phyloP scores from a whole-genome alignment of 2,113 vertebrate species.

The Gobius niger region DNA sequence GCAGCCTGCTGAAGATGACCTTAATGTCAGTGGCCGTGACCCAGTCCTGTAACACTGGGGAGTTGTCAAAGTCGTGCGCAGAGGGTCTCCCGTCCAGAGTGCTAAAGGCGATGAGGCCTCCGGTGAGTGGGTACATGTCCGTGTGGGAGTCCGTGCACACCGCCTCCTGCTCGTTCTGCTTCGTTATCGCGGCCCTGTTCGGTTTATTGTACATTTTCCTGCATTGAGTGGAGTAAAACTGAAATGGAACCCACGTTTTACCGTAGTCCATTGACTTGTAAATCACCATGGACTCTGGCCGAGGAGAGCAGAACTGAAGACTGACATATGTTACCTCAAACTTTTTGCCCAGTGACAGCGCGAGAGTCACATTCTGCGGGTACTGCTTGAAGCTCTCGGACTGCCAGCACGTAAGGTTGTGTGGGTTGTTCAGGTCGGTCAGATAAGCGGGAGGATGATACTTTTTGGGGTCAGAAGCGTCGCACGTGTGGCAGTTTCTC shows the following conservation, averaged over 20 bases:
- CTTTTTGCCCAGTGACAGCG: constrained; percentile 92
- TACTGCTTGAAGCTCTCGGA: constrained; percentile 92
- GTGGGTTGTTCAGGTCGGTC: constrained; percentile 98
- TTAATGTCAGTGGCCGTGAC: constrained; percentile 97
- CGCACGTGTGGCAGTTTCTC: constrained; percentile 92
- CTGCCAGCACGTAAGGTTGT: constrained; percentile 99
- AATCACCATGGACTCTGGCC: constrained; percentile 96
- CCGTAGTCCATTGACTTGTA: constrained; percentile 99
- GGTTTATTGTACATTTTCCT: constrained; percentile 94
- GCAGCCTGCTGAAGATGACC: constrained; percentile 90
- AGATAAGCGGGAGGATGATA: constrained; percentile 89
- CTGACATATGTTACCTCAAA: constrained; percentile 99
- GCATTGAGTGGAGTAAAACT: constrained; percentile 97
- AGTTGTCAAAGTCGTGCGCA: constrained; percentile 98
- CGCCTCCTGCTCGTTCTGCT: constrained; percentile 99
- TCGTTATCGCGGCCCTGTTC: constrained; percentile 89
- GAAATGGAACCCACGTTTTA: constrained; percentile 95
- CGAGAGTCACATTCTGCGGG: constrained; percentile 93
- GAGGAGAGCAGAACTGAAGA: constrained; percentile 95
- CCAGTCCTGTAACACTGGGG: constrained; percentile 98
- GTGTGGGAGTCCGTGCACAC: constrained; percentile 97
- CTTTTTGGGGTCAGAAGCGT: constrained; percentile 89
- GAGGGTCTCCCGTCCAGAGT: constrained; percentile 96
- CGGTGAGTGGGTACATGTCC: constrained; percentile 90
- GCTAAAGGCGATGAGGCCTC: constrained; percentile 98